Conservation (phyloP, 2,113 vertebrate genomes). For the Alectura lathami region DNA sequence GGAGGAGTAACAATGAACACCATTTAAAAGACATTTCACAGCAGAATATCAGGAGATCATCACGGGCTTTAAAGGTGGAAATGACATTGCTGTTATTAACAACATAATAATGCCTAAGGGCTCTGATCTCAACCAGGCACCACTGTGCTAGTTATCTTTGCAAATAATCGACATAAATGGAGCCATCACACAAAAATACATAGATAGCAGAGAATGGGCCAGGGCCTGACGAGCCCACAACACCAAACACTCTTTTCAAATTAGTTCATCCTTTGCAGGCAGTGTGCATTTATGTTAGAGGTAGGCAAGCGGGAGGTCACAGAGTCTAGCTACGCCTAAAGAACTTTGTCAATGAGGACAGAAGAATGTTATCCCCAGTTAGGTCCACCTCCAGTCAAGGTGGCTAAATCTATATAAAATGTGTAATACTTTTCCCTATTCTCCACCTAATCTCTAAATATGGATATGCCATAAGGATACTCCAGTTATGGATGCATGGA, state of each 20-base stretch:
- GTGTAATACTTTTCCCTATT: neutral
- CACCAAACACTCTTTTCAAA: neutral
- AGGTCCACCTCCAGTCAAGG: neutral
- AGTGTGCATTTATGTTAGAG: neutral
- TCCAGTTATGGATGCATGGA: neutral
- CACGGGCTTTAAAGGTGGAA: neutral
- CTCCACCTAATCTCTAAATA: neutral
- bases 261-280: neutral
- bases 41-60: neutral
- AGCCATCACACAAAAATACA: neutral
- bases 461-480: neutral
- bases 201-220: neutral
- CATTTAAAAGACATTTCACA: neutral
- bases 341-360: neutral
- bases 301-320: neutral
- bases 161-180: neutral
- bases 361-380: neutral
- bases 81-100: neutral
- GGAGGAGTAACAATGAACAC: neutral
- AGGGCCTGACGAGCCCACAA: neutral
- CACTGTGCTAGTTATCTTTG: neutral
- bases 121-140: neutral
- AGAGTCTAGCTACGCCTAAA: neutral
- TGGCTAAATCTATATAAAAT: neutral
- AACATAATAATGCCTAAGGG: neutral